These are phyloP conservation scores for Galemys pyrenaicus DNA, from an alignment of 2,113 vertebrate species.

Conservation along the genomic window DNA sequence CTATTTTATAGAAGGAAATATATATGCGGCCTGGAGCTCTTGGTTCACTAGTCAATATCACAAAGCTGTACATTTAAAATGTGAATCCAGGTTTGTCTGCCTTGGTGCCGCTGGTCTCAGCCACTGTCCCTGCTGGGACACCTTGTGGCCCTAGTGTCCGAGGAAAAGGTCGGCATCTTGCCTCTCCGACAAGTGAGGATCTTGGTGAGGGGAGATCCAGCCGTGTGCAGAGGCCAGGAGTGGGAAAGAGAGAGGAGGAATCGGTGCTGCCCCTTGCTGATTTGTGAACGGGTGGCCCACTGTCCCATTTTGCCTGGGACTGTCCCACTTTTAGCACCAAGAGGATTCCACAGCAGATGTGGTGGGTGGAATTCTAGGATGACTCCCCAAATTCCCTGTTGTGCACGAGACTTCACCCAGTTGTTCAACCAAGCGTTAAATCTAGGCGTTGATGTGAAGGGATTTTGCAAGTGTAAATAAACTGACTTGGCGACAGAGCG, in stretches of 20 bases:
- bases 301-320: too few relatives aligned
- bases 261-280: too few relatives aligned
- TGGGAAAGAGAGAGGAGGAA: background rate
- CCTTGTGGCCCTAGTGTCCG: accelerated
- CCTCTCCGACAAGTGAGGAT: accelerated
- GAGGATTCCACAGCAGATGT: background rate
- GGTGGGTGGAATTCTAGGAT: background rate
- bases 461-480: background rate
- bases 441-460: background rate
- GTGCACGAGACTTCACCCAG: background rate
- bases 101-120: background rate
- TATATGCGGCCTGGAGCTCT: background rate
- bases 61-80: background rate
- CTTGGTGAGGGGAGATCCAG: background rate
- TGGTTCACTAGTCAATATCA: background rate
- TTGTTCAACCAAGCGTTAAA: background rate
- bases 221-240: background rate
- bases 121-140: background rate
- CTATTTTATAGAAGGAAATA: background rate
- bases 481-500: background rate
- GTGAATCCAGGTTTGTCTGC: background rate
- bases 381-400: background rate
- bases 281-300: background rate
- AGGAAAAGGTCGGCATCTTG: background rate
- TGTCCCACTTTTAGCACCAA: background rate